A percentile compares a stretch with the other conserved stretches of the same genome.
Evolutionary conservation across 2,797 vertebrate genomes (phyloP).

Genomic region (Tokudaia muenninki): DNA sequence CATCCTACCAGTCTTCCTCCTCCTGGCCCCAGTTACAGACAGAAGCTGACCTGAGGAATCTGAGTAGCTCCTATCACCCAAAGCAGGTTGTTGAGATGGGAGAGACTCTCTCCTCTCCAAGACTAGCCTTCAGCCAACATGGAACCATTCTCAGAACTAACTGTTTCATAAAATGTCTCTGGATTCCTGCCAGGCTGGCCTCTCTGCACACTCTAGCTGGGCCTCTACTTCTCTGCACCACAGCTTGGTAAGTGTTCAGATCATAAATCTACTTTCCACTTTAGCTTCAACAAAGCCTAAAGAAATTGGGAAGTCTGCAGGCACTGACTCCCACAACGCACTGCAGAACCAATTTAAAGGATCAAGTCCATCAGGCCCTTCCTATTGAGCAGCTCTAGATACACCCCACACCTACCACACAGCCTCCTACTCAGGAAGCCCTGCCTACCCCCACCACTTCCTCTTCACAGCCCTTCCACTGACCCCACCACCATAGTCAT

Average conservation of each 20-base stretch:
- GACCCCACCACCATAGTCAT: background rate
- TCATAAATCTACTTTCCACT: constrained; percentile 54
- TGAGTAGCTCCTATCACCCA: background rate
- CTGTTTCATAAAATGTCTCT: constrained; percentile 42
- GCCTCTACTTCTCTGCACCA: constrained; percentile 23
- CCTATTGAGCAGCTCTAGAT: constrained; percentile 47
- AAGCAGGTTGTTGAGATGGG: constrained; percentile 7
- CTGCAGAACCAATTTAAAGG: constrained; percentile 74
- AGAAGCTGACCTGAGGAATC: background rate
- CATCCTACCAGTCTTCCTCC: background rate
- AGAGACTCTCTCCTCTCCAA: background rate
- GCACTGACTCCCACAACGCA: constrained; percentile 18
- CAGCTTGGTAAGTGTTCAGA: constrained; percentile 1
- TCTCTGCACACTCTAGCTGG: background rate
- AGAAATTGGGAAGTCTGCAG: constrained; percentile 5
- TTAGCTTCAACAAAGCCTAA: constrained; percentile 60
- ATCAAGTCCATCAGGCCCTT: constrained; percentile 56
- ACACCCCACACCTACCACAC: background rate
- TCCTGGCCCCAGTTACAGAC: background rate
- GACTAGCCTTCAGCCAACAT: constrained; percentile 29
- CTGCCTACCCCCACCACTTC: background rate
- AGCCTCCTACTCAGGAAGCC: background rate
- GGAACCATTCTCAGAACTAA: constrained; percentile 27
- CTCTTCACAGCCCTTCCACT: background rate
- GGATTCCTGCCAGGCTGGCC: background rate